phyloP scores from a whole-genome alignment of 2,888 invertebrate species.

The Diadegma fenestrale region DNA sequence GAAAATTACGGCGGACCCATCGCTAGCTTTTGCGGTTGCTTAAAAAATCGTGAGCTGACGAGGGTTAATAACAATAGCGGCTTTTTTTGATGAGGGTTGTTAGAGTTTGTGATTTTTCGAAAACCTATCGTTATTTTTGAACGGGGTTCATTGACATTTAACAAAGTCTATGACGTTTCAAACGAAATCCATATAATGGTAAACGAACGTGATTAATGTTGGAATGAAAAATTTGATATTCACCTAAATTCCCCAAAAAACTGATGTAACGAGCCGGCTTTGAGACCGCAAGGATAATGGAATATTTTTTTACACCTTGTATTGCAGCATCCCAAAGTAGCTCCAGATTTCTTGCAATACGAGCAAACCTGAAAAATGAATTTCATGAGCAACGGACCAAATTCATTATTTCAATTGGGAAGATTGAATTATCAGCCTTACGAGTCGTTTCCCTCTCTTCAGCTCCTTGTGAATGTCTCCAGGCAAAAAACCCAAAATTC shows the following conservation, averaged over 20 bases:
- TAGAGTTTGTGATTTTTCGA: too few relatives aligned
- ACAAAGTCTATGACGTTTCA: neutral
- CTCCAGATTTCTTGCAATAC: conserved; percentile 89
- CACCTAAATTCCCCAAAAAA: conserved; percentile 88
- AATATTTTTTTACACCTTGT: conserved; percentile 89
- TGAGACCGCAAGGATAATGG: conserved; percentile 91
- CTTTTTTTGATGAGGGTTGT: too few relatives aligned
- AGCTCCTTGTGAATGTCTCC: conserved; percentile 90
- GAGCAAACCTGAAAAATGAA: conserved; percentile 87
- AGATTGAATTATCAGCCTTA: conserved; percentile 82
- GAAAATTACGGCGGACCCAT: too few relatives aligned
- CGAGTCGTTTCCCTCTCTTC: conserved; percentile 88
- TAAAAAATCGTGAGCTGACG: too few relatives aligned
- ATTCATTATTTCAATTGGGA: neutral
- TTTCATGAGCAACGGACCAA: neutral
- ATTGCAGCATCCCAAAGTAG: conserved; percentile 91
- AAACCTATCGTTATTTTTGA: too few relatives aligned
- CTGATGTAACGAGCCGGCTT: conserved; percentile 88
- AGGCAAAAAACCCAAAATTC: conserved; percentile 90
- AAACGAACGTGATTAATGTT: neutral
- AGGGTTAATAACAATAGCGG: too few relatives aligned
- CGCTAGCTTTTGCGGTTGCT: too few relatives aligned
- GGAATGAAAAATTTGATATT: conserved; percentile 40
- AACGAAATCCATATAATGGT: neutral
- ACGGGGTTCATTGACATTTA: neutral